Evolutionary conservation across 2,797 vertebrate species (phyloP).

Genomic region (Meda fulgida): DNA sequence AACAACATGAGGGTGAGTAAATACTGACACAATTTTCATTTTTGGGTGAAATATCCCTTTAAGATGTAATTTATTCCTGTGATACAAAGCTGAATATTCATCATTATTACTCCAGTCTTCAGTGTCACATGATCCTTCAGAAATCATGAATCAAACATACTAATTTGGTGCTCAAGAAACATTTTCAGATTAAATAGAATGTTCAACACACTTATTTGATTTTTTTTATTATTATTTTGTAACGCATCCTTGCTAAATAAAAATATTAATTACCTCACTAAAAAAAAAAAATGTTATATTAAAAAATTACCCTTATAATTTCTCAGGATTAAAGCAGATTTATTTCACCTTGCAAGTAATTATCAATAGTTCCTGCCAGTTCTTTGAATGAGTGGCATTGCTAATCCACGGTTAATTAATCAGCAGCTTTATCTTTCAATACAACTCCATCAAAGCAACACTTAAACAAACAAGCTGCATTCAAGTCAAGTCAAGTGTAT

Average conservation of each 20-base stretch:
- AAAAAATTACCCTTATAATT: neutral
- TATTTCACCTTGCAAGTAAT: neutral
- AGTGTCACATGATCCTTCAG: neutral
- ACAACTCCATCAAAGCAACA: conserved; percentile 19
- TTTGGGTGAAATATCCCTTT: no score
- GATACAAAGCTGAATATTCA: no score
- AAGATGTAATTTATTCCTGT: no score
- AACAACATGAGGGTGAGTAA: no score
- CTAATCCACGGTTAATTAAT: conserved; percentile 14
- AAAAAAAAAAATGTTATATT: no score
- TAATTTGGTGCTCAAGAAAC: neutral
- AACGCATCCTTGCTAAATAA: no score
- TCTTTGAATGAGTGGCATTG: conserved; percentile 14
- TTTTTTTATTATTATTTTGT: no score
- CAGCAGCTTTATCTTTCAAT: conserved; percentile 7
- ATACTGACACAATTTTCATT: no score
- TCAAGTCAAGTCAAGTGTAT: no score
- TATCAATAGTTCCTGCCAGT: conserved; percentile 4
- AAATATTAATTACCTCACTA: no score
- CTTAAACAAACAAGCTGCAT: conserved; percentile 15
- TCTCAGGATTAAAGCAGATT: neutral
- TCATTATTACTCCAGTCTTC: neutral
- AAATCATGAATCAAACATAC: neutral
- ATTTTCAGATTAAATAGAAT: neutral
- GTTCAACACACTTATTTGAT: no score